Base-by-base conservation (phyloP, 2,797 vertebrate genomes). In the Sandelia bainsii region DNA sequence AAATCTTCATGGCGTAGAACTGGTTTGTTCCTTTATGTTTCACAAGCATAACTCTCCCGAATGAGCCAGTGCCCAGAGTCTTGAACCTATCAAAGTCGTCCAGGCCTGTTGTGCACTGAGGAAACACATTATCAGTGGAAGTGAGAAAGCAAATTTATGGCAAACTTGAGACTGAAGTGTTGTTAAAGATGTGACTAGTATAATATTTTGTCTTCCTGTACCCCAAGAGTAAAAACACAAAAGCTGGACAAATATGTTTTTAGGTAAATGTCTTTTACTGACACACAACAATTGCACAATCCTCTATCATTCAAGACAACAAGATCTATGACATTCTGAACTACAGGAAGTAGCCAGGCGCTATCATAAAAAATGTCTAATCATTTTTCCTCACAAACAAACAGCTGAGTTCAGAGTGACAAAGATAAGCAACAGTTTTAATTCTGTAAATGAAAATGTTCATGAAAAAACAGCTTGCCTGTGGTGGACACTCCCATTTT, bases 1-100 rank as follows among this genome's bases (percentile, higher is more conserved):
- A 92, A 92, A 99, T 98, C 95, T 99, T 99, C 97, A 99, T 99
- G 84, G 98, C 98, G 53, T 96, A 98, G 96, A 98, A 98, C 93
- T 98, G 96, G 85, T 97, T 98, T 61, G 96, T 96, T 92, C 94
- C 95, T 96, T 97, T 98, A 90, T 98, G 97, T 90, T 97, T 99
- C 91, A 99, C 98, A 77, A 99, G 92, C 98, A 99, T 98, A 75
- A 99, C 98, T 91, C 98, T 95, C 67, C 98, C 98, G 34, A 99
- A 99, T 17, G 98, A 99, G 75, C 98, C 98, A 6, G 98, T 99
- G 87, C 98, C 98, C 84, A 99, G 95, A 59, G 98, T 99, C 92
- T 99, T 99, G 92, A 97, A 96, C 91, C 97, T 95, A 66, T 99
- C 98, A 84, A 99, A 99, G 91, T 99, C 98, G 83, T 99, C 97